These are phyloP conservation scores for Cotesia congregata DNA, from an alignment of 2,888 invertebrate species.

Conservation along the genomic window DNA sequence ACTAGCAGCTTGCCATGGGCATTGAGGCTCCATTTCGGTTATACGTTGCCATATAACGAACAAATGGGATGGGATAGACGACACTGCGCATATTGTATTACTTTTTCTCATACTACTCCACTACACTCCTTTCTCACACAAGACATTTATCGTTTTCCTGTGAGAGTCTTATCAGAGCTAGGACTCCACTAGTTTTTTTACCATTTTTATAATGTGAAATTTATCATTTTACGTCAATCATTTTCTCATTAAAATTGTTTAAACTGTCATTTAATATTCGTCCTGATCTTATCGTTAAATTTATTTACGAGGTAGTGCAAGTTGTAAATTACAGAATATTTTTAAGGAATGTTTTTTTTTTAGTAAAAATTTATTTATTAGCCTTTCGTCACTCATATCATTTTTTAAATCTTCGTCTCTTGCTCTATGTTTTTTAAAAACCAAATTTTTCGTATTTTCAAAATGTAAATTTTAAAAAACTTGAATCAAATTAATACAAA, in stretches of 20 bases:
- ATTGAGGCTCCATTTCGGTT: constrained; percentile 14
- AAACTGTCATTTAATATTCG: neutral
- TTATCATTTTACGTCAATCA: neutral
- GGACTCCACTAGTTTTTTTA: neutral
- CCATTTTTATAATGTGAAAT: neutral
- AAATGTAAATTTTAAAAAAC: too few relatives aligned
- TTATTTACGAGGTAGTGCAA: too few relatives aligned
- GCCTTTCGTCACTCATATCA: too few relatives aligned
- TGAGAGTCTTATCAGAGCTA: neutral
- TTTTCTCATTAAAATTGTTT: neutral
- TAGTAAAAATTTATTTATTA: too few relatives aligned
- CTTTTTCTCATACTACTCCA: constrained; percentile 23
- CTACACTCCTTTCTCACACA: constrained; percentile 6
- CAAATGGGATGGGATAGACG: constrained; percentile 43
- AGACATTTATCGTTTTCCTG: constrained; percentile 8
- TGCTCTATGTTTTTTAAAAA: too few relatives aligned
- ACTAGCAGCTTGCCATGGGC: constrained; percentile 44
- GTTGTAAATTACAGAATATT: too few relatives aligned
- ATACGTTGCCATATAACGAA: constrained; percentile 29
- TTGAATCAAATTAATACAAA: too few relatives aligned
- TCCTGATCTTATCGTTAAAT: neutral
- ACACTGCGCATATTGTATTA: constrained; percentile 43
- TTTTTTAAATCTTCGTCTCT: too few relatives aligned
- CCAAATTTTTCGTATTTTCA: too few relatives aligned
- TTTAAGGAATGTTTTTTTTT: too few relatives aligned